A percentile compares a stretch with the other conserved stretches of the same genome.
phyloP scores from a whole-genome alignment of 2,797 vertebrate genomes.

The Siniperca scherzeri region DNA sequence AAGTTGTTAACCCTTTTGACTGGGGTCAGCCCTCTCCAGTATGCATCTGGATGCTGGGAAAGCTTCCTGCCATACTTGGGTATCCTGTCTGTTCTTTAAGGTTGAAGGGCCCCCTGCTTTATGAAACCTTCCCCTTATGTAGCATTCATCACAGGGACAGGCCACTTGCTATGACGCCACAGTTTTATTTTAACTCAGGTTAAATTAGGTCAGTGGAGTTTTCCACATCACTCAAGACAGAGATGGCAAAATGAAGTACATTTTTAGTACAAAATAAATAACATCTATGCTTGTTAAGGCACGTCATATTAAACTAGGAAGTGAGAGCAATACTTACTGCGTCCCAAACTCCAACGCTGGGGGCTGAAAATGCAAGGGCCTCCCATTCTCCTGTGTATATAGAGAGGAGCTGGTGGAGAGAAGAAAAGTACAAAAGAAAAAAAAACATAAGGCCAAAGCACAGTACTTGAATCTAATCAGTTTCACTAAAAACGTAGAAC shows the following conservation, averaged over 20 bases:
- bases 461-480: background rate
- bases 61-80: slow-evolving; percentile 73
- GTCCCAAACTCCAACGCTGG: slow-evolving; percentile 93
- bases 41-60: slow-evolving; percentile 64
- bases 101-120: slow-evolving; percentile 29
- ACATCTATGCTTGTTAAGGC: slow-evolving; percentile 20
- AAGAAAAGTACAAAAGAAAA: background rate
- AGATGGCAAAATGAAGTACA: slow-evolving; percentile 10
- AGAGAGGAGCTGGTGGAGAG: slow-evolving; percentile 88
- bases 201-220: slow-evolving; percentile 27
- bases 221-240: slow-evolving; percentile 35
- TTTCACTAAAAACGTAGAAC: background rate
- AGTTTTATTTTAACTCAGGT: slow-evolving; percentile 8
- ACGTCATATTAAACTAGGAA: slow-evolving; percentile 18
- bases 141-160: slow-evolving; percentile 27
- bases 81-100: slow-evolving; percentile 49
- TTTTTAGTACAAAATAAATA: background rate
- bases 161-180: background rate
- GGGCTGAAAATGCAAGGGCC: slow-evolving; percentile 93
- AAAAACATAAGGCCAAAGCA: slow-evolving; percentile 5
- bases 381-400: slow-evolving; percentile 89
- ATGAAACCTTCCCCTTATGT: slow-evolving; percentile 31
- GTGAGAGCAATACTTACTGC: slow-evolving; percentile 88
- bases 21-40: slow-evolving; percentile 46
- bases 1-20: slow-evolving; percentile 41